These are phyloP conservation scores for Progne subis DNA, from an alignment of 2,113 vertebrate species.

Conservation along the genomic window DNA sequence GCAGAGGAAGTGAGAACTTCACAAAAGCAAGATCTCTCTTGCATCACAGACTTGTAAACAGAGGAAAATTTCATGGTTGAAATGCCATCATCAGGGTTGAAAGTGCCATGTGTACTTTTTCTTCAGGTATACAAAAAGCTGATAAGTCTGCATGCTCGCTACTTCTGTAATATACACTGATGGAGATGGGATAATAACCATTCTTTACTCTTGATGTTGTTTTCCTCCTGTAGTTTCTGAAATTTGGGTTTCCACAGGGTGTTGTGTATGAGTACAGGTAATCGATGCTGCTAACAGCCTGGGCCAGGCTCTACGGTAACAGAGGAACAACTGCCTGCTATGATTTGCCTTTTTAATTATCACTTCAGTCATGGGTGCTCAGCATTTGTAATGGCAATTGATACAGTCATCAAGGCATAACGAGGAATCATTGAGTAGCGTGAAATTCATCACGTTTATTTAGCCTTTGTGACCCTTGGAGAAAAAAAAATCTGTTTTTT, in stretches of 20 bases:
- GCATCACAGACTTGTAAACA: not conserved
- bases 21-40: not conserved
- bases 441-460: conserved; percentile 42
- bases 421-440: not conserved
- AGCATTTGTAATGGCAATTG: conserved; percentile 25
- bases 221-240: not conserved
- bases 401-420: conserved; percentile 45
- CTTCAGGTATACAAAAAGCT: not conserved
- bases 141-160: not conserved
- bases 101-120: not conserved
- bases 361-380: not conserved
- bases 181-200: not conserved
- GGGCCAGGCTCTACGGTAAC: not conserved
- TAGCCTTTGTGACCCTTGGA: not conserved
- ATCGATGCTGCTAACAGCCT: not conserved
- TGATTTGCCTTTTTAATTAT: conserved; percentile 46
- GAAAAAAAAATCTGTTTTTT: not conserved
- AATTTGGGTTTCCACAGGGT: not conserved
- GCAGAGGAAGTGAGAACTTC: not conserved
- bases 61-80: not conserved
- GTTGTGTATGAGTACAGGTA: not conserved
- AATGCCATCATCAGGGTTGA: not conserved
- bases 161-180: not conserved
- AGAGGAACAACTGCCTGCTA: not conserved
- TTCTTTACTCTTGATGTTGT: not conserved